phyloP scores from a whole-genome alignment of 2,113 vertebrate species.

The Chaetops frenatus region DNA sequence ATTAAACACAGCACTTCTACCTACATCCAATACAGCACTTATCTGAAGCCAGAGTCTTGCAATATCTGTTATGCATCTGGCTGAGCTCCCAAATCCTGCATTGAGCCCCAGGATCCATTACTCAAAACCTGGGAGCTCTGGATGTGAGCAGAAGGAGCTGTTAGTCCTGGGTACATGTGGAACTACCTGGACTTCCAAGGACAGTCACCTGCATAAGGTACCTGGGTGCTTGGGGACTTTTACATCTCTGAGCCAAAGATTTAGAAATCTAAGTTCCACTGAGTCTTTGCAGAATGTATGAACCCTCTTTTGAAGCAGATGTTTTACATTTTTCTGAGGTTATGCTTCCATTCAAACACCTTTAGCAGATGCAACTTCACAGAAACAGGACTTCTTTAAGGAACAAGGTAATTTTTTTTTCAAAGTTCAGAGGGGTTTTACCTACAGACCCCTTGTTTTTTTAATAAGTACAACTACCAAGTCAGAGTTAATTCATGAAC shows the following conservation, averaged over 20 bases:
- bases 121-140: neutral
- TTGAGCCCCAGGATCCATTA: neutral
- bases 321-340: neutral
- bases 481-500: neutral
- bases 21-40: neutral
- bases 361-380: neutral
- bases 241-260: neutral
- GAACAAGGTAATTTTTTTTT: neutral
- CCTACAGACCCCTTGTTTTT: neutral
- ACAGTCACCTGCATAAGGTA: neutral
- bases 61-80: constrained; percentile 5
- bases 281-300: neutral
- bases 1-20: constrained; percentile 32
- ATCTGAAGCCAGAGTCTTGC: neutral
- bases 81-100: neutral
- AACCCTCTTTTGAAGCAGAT: neutral
- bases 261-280: neutral
- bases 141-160: neutral
- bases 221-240: neutral
- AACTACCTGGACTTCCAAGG: neutral
- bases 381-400: neutral
- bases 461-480: neutral
- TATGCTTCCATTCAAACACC: neutral
- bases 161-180: neutral
- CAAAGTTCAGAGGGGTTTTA: neutral